Percentiles rank a stretch among this genome's conserved stretches.
Evolutionary conservation across 2,888 invertebrate genomes (phyloP).

Genomic region (Sinohyriopsis cumingii): DNA sequence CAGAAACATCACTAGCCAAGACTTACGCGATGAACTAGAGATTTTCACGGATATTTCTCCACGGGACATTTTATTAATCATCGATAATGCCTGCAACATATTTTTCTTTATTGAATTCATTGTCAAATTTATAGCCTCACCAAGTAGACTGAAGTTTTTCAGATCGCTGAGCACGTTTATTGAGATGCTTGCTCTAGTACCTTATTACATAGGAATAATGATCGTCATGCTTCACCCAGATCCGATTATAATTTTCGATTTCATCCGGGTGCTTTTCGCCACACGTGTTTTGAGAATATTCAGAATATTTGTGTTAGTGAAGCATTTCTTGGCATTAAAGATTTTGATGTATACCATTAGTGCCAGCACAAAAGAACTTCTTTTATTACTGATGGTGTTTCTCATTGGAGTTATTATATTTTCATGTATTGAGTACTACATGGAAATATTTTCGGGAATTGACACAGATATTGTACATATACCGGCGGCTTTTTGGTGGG

Average conservation of each 20-base stretch:
- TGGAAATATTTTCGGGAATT: conserved; percentile 46
- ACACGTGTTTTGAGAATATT: conserved; percentile 48
- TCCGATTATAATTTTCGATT: conserved; percentile 37
- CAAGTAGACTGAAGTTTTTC: conserved; percentile 42
- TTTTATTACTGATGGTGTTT: conserved; percentile 46
- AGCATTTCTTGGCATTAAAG: conserved; percentile 52
- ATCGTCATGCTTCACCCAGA: conserved; percentile 43
- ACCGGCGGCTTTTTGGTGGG: conserved; percentile 93
- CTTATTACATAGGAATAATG: conserved; percentile 49
- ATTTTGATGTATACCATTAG: conserved; percentile 52
- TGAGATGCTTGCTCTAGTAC: conserved; percentile 45
- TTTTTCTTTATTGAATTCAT: conserved; percentile 51
- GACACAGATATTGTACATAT: conserved; percentile 46
- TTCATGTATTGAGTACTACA: conserved; percentile 51
- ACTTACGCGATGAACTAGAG: conserved; percentile 44
- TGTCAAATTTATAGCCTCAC: conserved; percentile 44
- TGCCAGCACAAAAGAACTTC: conserved; percentile 50
- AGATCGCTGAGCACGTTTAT: conserved; percentile 42
- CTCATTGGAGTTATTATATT: conserved; percentile 52
- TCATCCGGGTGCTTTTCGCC: conserved; percentile 46
- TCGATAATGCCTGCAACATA: conserved; percentile 48
- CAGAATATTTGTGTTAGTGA: conserved; percentile 51
- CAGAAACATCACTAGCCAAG: conserved; percentile 41
- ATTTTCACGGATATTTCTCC: conserved; percentile 45
- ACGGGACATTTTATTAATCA: conserved; percentile 41